Base-by-base conservation (phyloP, 2,797 vertebrate genomes). In the Mus caroli region DNA sequence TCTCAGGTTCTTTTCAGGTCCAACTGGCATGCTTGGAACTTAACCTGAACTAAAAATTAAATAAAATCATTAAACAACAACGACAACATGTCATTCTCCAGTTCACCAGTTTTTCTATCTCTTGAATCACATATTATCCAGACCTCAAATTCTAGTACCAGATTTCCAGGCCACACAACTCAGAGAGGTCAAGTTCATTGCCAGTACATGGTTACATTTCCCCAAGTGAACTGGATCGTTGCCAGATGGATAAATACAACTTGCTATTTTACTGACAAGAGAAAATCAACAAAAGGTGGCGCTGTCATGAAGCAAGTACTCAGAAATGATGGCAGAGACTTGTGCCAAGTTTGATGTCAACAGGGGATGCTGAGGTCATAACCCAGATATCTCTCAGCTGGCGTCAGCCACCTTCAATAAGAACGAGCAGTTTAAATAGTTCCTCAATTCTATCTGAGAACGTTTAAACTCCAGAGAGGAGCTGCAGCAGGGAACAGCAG, bases 311-410 rank as follows among this genome's bases (percentile, higher is more conserved):
- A 26, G 73, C 83, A 78, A 64, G 26, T 52, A 82, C 88, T 78
- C 34, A 82, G 64, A 88, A 24, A 60, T 60, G 52, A 50, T 34
- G 75, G 37, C 34, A 62, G 37, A 93, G 6, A 0, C 37, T 62
- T 88, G n/a, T 91, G 64, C 83, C 89, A 94, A 95, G 87, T 20
- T 82, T 69, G 13, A 87, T 62, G 71, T 56, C 77, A 89, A 34
- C 11, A 69, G 69, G 15, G 40, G 93, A 67, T 87, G 67, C 87
- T 88, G 80, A 95, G 67, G 40, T 95, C 77, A 69, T 22, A 75
- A 7, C 19, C 46, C 76, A 82, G n/a, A 64, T 90, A 31, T 84
- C 31, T 84, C 31, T 91, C 94, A 10, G 56, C 52, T 91, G 77
- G 56, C 52, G 31, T 78, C n/a, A 92, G 20, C 64, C 92, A 90